Base-by-base conservation (phyloP, 2,797 vertebrate species). In the Labroides dimidiatus region DNA sequence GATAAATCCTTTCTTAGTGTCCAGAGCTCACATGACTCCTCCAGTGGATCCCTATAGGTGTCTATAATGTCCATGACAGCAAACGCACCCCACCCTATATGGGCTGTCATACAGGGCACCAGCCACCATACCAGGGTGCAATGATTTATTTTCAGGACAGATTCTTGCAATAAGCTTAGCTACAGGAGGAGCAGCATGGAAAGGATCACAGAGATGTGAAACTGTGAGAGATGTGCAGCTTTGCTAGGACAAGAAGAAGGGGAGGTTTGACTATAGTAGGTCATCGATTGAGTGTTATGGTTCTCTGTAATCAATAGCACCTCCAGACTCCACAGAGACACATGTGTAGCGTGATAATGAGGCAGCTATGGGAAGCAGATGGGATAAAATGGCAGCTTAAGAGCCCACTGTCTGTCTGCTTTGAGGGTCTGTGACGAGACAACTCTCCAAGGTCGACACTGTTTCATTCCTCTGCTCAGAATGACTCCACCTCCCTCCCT, bases 281-380 rank as follows among this genome's bases (percentile, higher is more conserved):
- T 64, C 80, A 93, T 92, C 21, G 91, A 92, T 89, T 84, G 77
- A 66, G 59, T 69, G 81, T 73, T 86, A 70, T 58, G 65, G 69
- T 49, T 62, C 66, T 80, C 62, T 73, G 84, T 87, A 85, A 92
- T 87, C 73, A 81, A 84, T 77, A 84, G 63, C 62, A 57, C 81
- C 80, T 62, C 51, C 56, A 67, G 84, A 78, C 79, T 63, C 80
- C 74, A 76, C 77, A 67, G 66, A 72, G 75, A 86, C 64, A 85
- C 75, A 87, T 51, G 41, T 82, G 71, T 72, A 50, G 75, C 2
- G 12, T 82, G 77, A 55, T 88, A 86, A 91, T 85, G 77, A 88
- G 57, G 64, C 64, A 81, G 64, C 50, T 7, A 49, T 71, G 59
- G 63, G 65, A 70, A 80, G 72, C 61, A 51, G 52, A 75, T 75